These are phyloP conservation scores for Pimephales promelas DNA, from an alignment of 2,113 vertebrate species.

Conservation along the genomic window DNA sequence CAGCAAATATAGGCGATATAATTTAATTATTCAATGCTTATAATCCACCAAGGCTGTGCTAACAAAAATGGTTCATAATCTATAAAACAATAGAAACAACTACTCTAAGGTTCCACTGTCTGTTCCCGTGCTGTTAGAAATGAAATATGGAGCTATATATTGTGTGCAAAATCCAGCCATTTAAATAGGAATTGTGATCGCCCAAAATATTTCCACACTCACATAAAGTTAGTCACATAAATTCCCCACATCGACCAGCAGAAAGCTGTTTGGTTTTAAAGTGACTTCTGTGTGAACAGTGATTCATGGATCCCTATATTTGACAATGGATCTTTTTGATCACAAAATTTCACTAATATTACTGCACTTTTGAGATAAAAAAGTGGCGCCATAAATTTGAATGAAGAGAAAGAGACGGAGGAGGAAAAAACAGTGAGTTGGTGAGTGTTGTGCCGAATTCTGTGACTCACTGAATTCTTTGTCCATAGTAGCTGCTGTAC, in stretches of 20 bases:
- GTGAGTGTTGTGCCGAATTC: neutral
- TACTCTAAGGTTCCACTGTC: neutral
- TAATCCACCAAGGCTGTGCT: neutral
- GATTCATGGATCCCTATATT: neutral
- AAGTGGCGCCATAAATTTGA: neutral
- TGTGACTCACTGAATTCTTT: no score
- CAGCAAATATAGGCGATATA: no score
- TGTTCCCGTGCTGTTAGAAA: conserved; percentile 17
- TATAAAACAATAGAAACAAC: neutral
- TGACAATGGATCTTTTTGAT: neutral
- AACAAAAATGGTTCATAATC: neutral
- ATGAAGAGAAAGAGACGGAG: neutral
- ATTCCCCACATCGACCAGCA: neutral
- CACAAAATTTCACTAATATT: neutral
- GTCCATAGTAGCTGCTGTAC: no score
- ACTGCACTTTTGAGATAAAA: neutral
- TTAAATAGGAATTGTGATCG: no score
- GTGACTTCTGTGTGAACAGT: neutral
- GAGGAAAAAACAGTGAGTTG: neutral
- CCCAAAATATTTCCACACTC: neutral
- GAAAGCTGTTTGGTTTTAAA: neutral
- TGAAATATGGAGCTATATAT: neutral
- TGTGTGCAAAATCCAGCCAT: no score
- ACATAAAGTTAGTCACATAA: neutral
- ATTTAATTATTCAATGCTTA: neutral